These are phyloP conservation scores for Catostomus latipinnis DNA, from an alignment of 2,797 vertebrate species.

Conservation along the genomic window DNA sequence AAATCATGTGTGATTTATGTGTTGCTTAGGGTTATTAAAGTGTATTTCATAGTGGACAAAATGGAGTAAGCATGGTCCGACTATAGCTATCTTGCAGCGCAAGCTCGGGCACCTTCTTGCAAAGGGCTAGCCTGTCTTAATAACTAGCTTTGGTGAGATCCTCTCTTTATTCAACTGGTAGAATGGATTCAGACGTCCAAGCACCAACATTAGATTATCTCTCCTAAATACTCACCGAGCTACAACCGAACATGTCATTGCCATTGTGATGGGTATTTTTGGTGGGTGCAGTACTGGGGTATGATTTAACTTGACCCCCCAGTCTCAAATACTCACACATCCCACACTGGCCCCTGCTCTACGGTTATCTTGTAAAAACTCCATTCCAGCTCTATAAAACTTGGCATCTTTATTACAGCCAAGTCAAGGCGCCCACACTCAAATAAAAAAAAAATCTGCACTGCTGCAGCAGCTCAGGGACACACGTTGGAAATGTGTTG, in stretches of 20 bases:
- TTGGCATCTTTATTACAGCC: constrained; percentile 42
- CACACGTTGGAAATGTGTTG: constrained; percentile 18
- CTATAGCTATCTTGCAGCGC: no score
- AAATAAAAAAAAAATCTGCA: constrained; percentile 12
- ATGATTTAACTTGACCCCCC: constrained; percentile 64
- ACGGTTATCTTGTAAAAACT: constrained; percentile 79
- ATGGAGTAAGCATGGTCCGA: not conserved
- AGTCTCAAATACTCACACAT: constrained; percentile 51
- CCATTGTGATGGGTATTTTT: constrained; percentile 64
- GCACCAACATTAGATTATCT: constrained; percentile 31
- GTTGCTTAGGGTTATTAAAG: constrained; percentile 24
- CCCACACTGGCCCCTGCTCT: constrained; percentile 68
- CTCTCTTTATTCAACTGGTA: constrained; percentile 6
- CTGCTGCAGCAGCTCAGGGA: constrained; percentile 37
- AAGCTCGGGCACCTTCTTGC: not conserved
- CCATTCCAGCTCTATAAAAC: constrained; percentile 76
- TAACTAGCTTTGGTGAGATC: constrained; percentile 34
- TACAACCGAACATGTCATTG: constrained; percentile 53
- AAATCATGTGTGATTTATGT: constrained; percentile 36
- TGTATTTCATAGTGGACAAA: constrained; percentile 20
- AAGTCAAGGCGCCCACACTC: constrained; percentile 33
- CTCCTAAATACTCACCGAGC: not conserved
- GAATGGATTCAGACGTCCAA: constrained; percentile 32
- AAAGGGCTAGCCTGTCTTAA: constrained; percentile 27
- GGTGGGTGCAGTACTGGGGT: constrained; percentile 62